Evolutionary conservation across 1,140 invertebrate species (phyloP).

Genomic region (Euura saliciscinereae): DNA sequence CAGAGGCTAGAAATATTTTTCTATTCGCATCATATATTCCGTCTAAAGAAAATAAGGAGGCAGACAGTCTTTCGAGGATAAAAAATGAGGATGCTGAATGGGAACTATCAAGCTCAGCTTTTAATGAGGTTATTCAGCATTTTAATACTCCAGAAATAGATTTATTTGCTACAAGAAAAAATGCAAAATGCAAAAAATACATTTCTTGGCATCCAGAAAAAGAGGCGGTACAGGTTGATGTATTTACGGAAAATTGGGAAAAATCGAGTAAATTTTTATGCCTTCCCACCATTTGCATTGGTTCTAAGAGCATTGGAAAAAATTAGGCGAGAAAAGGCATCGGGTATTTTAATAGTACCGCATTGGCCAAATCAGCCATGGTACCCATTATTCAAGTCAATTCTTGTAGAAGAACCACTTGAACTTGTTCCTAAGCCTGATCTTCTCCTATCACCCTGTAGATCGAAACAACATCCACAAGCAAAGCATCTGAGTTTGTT

Average conservation of each 20-base stretch:
- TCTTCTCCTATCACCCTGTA: slow-evolving; percentile 12
- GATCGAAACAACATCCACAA: slow-evolving; percentile 15
- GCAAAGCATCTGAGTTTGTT: slow-evolving; percentile 14
- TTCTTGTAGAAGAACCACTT: neutral
- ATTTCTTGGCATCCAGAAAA: slow-evolving; percentile 2
- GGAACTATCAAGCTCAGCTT: slow-evolving; percentile 22
- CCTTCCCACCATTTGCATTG: slow-evolving; percentile 12
- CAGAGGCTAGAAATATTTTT: slow-evolving; percentile 29
- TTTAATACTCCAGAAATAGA: neutral
- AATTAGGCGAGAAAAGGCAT: neutral
- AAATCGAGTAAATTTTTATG: slow-evolving; percentile 4
- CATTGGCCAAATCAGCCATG: slow-evolving; percentile 9
- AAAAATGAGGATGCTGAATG: slow-evolving; percentile 25
- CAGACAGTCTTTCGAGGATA: slow-evolving; percentile 28
- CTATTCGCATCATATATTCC: slow-evolving; percentile 29
- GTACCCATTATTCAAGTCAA: neutral
- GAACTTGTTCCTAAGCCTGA: neutral
- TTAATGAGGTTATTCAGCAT: slow-evolving; percentile 22
- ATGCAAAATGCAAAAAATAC: slow-evolving; percentile 8
- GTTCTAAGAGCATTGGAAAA: neutral
- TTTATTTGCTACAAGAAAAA: neutral
- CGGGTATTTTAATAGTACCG: slow-evolving; percentile 11
- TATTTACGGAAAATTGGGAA: neutral
- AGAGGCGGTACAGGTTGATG: neutral
- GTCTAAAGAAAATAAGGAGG: slow-evolving; percentile 33